phyloP scores from a whole-genome alignment of 2,797 vertebrate species.

The Lepus oiostolus region DNA sequence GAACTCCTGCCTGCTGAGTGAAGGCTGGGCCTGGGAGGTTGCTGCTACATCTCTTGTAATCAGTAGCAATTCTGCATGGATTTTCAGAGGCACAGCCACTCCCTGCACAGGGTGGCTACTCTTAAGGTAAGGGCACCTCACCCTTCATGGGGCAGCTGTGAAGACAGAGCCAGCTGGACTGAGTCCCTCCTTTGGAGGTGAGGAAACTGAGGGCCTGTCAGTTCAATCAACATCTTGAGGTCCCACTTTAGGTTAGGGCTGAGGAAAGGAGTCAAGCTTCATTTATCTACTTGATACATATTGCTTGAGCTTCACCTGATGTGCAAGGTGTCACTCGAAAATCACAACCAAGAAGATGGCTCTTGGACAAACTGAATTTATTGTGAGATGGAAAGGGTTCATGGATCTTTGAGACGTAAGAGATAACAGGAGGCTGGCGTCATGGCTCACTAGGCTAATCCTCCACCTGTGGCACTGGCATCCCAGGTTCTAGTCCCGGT shows the following conservation, averaged over 20 bases:
- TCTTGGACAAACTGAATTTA: background rate
- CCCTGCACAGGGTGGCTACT: background rate
- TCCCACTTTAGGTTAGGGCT: background rate
- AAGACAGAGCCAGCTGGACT: background rate
- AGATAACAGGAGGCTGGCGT: background rate
- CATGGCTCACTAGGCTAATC: too few species aligned
- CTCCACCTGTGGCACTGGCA: too few species aligned
- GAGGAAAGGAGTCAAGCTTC: background rate
- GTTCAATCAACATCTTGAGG: constrained; percentile 20
- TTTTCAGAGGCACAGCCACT: background rate
- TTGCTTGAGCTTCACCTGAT: background rate
- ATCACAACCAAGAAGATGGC: background rate
- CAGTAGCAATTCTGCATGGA: background rate
- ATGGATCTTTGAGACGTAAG: background rate
- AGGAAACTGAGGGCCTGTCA: constrained; percentile 26
- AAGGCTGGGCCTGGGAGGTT: background rate
- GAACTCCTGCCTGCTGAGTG: background rate
- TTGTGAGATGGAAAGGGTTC: background rate
- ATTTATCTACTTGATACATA: constrained; percentile 10
- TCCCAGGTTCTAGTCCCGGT: too few species aligned
- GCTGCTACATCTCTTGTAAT: accelerated
- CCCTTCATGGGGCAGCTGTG: background rate
- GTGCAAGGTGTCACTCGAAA: background rate
- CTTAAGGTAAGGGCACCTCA: background rate
- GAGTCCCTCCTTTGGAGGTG: constrained; percentile 13